phyloP scores from a whole-genome alignment of 2,113 vertebrate species.

The Neoarius graeffei region DNA sequence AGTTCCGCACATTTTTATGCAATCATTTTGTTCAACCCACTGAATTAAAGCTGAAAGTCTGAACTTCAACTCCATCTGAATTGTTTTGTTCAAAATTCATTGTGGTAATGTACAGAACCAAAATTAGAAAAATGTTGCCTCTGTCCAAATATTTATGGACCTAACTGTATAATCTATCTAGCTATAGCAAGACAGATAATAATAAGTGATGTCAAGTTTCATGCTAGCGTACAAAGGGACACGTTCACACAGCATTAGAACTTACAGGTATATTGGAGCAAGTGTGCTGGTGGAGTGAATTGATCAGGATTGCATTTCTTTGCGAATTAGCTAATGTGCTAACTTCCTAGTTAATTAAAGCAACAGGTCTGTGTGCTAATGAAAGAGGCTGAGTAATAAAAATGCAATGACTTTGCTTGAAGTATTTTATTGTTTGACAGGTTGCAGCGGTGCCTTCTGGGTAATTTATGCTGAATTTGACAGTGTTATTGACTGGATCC shows the following conservation, averaged over 20 bases:
- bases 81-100: too few relatives aligned
- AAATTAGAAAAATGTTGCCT: too few relatives aligned
- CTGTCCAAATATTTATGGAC: too few relatives aligned
- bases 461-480: constrained; percentile 6
- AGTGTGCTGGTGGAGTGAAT: not conserved
- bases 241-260: not conserved
- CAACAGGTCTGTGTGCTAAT: too few relatives aligned
- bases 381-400: not conserved
- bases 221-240: not conserved
- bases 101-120: too few relatives aligned
- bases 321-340: not conserved
- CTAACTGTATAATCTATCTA: too few relatives aligned
- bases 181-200: too few relatives aligned
- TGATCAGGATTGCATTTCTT: not conserved
- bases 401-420: not conserved
- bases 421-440: not conserved
- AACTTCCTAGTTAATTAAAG: not conserved
- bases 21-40: too few relatives aligned
- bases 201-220: not conserved
- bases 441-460: not conserved
- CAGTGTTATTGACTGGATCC: not conserved
- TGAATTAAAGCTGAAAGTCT: too few relatives aligned
- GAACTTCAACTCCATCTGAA: too few relatives aligned
- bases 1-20: too few relatives aligned
- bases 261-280: not conserved